phyloP scores from a whole-genome alignment of 2,797 vertebrate genomes.

The Bovichtus diacanthus region DNA sequence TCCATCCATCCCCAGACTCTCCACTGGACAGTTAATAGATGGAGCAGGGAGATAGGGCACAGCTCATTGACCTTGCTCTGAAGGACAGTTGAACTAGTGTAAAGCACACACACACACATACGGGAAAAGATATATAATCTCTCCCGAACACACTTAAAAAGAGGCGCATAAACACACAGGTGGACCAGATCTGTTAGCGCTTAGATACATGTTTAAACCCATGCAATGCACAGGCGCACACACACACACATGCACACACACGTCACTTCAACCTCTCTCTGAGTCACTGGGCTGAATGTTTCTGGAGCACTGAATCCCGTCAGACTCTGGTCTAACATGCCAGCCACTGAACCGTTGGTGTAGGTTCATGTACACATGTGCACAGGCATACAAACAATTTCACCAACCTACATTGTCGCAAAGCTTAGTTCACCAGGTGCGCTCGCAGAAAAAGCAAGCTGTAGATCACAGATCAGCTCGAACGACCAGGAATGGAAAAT shows the following conservation, averaged over 20 bases:
- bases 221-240: neutral
- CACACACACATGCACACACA: slow-evolving; percentile 3
- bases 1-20: slow-evolving; percentile 52
- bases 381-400: neutral
- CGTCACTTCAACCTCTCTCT: slow-evolving; percentile 35
- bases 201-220: neutral
- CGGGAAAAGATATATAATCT: neutral
- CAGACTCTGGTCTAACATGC: slow-evolving; percentile 65
- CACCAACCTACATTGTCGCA: neutral
- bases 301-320: slow-evolving; percentile 76
- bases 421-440: slow-evolving; percentile 45
- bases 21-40: slow-evolving; percentile 74
- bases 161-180: neutral
- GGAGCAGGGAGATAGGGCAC: slow-evolving; percentile 51
- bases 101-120: neutral
- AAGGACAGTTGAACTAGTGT: slow-evolving; percentile 59
- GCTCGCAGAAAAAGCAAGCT: slow-evolving; percentile 21
- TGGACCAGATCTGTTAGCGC: neutral
- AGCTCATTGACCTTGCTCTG: slow-evolving; percentile 67
- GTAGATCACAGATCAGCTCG: slow-evolving; percentile 44
- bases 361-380: neutral
- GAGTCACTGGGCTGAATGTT: slow-evolving; percentile 63
- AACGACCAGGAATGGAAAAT: slow-evolving; percentile 30
- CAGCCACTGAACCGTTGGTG: slow-evolving; percentile 48
- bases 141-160: neutral